Percentiles rank a stretch among this genome's conserved stretches.
These are phyloP conservation scores for Brachyrhaphis roseni DNA, from an alignment of 2,797 vertebrate species.

Conservation along the genomic window DNA sequence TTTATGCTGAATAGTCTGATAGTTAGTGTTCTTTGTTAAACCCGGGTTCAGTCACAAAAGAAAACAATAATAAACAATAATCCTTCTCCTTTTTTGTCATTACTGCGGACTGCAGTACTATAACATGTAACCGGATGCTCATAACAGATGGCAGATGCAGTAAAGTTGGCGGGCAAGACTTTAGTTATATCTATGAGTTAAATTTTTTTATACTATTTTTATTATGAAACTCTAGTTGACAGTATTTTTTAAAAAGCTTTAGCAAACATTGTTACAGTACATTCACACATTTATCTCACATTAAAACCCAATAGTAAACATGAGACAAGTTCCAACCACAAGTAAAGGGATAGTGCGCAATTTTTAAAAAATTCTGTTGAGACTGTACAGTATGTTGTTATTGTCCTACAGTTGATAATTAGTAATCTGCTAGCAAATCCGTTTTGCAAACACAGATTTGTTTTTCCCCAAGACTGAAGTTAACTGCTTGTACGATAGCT, in stretches of 20 bases:
- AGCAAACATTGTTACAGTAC: background rate
- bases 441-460: background rate
- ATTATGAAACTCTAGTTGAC: constrained; percentile 10
- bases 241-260: background rate
- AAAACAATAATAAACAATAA: constrained; percentile 1
- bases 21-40: no score
- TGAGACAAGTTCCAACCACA: background rate
- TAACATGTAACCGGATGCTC: constrained; percentile 8
- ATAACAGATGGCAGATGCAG: background rate
- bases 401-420: background rate
- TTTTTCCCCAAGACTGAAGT: background rate
- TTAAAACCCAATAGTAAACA: background rate
- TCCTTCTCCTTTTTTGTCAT: background rate
- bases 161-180: constrained; percentile 1
- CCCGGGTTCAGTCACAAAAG: background rate
- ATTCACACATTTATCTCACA: background rate
- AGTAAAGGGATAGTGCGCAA: background rate
- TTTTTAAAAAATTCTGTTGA: background rate
- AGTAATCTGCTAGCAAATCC: background rate
- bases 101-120: constrained; percentile 11
- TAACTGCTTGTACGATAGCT: background rate
- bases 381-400: background rate
- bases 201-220: constrained; percentile 4
- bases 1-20: constrained; percentile 23
- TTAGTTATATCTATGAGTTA: background rate